Conservation (phyloP, 2,113 vertebrate species). For the Percina caprodes region DNA sequence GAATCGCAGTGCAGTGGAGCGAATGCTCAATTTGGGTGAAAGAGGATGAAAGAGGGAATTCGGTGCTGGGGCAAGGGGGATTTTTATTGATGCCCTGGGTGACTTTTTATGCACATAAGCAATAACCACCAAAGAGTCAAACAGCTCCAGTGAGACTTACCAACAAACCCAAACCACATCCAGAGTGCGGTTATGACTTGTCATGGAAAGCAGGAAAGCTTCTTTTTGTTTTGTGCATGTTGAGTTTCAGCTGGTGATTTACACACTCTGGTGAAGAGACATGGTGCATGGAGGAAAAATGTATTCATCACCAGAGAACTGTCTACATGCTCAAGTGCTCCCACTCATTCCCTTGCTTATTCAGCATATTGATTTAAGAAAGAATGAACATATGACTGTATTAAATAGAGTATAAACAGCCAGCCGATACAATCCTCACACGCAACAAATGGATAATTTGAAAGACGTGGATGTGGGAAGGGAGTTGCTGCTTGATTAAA, state of each 20-base stretch:
- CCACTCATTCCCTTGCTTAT: slow-evolving; percentile 21
- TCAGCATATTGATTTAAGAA: slow-evolving; percentile 62
- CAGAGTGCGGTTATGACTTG: slow-evolving; percentile 21
- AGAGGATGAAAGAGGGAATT: slow-evolving; percentile 68
- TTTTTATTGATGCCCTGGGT: slow-evolving; percentile 70
- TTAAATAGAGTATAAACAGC: slow-evolving; percentile 3
- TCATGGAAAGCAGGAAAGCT: slow-evolving; percentile 16
- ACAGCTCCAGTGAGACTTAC: slow-evolving; percentile 51
- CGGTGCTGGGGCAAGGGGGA: slow-evolving; percentile 20
- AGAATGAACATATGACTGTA: slow-evolving; percentile 1
- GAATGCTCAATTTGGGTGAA: slow-evolving; percentile 61
- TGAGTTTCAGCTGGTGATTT: slow-evolving; percentile 52
- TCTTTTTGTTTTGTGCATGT: slow-evolving; percentile 39
- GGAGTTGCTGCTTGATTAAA: slow-evolving; percentile 5
- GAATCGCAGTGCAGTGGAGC: slow-evolving; percentile 53
- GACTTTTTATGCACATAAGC: slow-evolving; percentile 68
- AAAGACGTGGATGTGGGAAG: slow-evolving; percentile 8
- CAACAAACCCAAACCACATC: slow-evolving; percentile 16
- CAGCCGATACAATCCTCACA: slow-evolving; percentile 18
- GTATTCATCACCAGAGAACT: slow-evolving; percentile 54
- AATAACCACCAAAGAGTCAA: slow-evolving; percentile 60
- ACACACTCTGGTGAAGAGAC: slow-evolving; percentile 31
- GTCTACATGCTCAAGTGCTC: slow-evolving; percentile 35
- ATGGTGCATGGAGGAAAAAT: slow-evolving; percentile 36
- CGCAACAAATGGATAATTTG: slow-evolving; percentile 1